These are phyloP conservation scores for Anticlea derivata DNA, from an alignment of 2,888 invertebrate genomes.

Conservation along the genomic window DNA sequence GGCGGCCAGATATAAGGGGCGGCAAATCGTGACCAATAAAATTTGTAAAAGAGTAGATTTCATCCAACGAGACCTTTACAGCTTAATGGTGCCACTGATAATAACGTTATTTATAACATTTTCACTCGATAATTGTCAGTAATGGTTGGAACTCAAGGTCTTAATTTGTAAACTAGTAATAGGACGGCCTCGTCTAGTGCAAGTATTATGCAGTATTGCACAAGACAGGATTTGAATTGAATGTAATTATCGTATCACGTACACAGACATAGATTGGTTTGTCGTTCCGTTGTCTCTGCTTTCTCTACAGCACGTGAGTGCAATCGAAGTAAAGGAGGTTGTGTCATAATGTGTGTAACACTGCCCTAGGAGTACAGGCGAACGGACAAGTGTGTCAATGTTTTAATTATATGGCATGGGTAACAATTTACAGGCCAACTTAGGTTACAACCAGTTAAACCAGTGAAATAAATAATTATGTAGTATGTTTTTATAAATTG, in stretches of 20 bases:
- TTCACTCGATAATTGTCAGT: constrained; percentile 33
- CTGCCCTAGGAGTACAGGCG: constrained; percentile 53
- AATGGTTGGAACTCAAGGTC: constrained; percentile 36
- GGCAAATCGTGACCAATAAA: no score
- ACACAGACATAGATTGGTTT: constrained; percentile 49
- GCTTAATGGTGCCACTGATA: no score
- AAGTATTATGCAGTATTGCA: constrained; percentile 40
- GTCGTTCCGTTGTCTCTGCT: constrained; percentile 69
- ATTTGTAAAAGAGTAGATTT: no score
- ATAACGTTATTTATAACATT: constrained; percentile 22
- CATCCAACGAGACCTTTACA: no score
- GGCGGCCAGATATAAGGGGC: no score
- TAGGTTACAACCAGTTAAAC: constrained; percentile 28
- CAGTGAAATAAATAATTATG: background rate
- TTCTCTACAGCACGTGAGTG: constrained; percentile 69
- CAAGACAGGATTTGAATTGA: constrained; percentile 51
- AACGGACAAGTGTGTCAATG: constrained; percentile 62
- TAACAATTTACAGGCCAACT: constrained; percentile 45
- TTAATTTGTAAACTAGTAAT: constrained; percentile 35
- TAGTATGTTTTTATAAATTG: background rate
- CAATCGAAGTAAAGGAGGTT: constrained; percentile 49
- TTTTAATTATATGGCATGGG: constrained; percentile 54
- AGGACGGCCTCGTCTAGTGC: constrained; percentile 29
- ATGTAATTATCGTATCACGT: constrained; percentile 63
- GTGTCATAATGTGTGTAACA: constrained; percentile 42